Base-by-base conservation (phyloP, 2,888 invertebrate species). In the Drosophila pegasa region DNA sequence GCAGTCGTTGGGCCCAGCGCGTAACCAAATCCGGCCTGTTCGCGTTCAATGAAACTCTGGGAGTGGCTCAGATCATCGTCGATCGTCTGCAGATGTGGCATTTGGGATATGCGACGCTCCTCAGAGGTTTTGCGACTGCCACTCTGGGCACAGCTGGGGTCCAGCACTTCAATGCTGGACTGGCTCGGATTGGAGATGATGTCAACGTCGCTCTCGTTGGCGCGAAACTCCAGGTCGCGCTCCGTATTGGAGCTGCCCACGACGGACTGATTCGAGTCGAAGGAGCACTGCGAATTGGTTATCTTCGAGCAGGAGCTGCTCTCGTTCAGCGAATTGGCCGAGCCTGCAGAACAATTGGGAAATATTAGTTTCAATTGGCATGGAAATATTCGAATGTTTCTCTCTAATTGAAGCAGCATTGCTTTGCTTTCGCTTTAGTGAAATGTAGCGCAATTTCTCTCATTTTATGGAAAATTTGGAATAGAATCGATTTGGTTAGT, bases 151-250 rank as follows among this genome's bases (percentile, higher is more conserved):
- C 75, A 88, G n/a, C 80, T 75, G 3, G 85, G 78, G 78, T 94
- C 94, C 52, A 95, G 89, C 31, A 95, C 94, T 91, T 95, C 95
- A 60, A 95, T 95, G 84, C 95, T 95, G 78, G 95, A 95, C 86
- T 95, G 94, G 91, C 95, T 95, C 14, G 95, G 95, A 91, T 95
- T 95, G 68, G 95, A 95, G 25, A 95, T 93, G 43, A 95, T 93
- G 78, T 95, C 95, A 67, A 95, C 94, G 82, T 95, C 95, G 90
- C 95, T 95, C 80, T 95, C 95, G 68, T 91, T 91, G 12, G 89
- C 79, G 59, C 90, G 90, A 57, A 89, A 88, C 62, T 90, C 90
- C 38, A 89, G 66, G 54, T 91, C 90, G 12, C 91, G 89, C 52
- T 92, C 91, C 8, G 89, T 90, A 59, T 90, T 89, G n/a, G 91